phyloP scores from a whole-genome alignment of 2,888 invertebrate species.

The Mantis religiosa region DNA sequence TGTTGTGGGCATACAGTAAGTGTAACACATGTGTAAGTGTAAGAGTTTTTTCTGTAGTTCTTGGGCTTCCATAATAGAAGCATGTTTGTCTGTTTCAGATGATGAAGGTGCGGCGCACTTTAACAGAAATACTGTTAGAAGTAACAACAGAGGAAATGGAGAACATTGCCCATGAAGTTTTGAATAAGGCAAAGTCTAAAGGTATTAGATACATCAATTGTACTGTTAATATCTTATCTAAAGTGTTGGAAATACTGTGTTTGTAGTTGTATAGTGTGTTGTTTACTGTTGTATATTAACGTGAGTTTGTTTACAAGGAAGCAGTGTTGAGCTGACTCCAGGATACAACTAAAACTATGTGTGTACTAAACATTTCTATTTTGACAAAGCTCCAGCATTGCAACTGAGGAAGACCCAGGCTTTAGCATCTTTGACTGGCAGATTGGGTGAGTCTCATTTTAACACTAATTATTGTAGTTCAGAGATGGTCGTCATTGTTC shows the following conservation, averaged over 20 bases:
- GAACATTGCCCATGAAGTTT: conserved; percentile 78
- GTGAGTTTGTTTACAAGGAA: conserved; percentile 17
- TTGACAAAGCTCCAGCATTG: conserved; percentile 67
- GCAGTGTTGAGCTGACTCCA: conserved; percentile 18
- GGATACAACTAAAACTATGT: conserved; percentile 17
- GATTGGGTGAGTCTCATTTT: conserved; percentile 75
- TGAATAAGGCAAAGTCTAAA: conserved; percentile 73
- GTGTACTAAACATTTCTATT: conserved; percentile 50
- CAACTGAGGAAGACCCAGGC: conserved; percentile 78
- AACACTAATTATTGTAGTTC: neutral
- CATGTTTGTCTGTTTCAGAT: conserved; percentile 60
- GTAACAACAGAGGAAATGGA: conserved; percentile 89
- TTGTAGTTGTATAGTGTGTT: neutral
- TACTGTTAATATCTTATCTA: neutral
- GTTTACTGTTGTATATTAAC: neutral
- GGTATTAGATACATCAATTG: conserved; percentile 54
- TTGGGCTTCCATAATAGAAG: too few relatives aligned
- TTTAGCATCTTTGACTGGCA: conserved; percentile 84
- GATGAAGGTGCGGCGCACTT: conserved; percentile 77
- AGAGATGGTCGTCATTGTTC: neutral
- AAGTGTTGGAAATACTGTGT: neutral
- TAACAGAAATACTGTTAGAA: conserved; percentile 91
- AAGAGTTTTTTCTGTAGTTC: too few relatives aligned
- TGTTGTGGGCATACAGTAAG: too few relatives aligned
- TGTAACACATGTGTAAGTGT: too few relatives aligned